Conservation (phyloP, 2,888 invertebrate species). For the Trachelus stipa region DNA sequence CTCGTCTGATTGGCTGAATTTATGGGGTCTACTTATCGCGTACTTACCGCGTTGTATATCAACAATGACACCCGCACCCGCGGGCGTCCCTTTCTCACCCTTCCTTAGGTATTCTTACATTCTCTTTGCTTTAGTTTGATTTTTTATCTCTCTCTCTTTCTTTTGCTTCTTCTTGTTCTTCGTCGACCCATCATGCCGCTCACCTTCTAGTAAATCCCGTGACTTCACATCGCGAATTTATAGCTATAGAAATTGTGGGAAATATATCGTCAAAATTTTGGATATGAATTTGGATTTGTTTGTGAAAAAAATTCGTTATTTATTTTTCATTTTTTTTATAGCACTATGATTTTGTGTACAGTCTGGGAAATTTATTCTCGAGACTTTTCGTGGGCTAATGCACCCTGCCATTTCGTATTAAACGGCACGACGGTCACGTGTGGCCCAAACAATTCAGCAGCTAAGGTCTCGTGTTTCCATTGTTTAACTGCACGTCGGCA, state of each 20-base stretch:
- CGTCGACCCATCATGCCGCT: conserved; percentile 24
- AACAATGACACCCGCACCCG: conserved; percentile 66
- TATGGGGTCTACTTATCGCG: conserved; percentile 66
- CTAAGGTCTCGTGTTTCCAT: conserved; percentile 29
- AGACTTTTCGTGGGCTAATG: conserved; percentile 5
- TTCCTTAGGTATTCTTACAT: not conserved
- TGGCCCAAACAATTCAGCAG: conserved; percentile 30
- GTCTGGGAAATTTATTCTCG: not conserved
- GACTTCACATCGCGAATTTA: conserved; percentile 36
- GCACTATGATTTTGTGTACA: not conserved
- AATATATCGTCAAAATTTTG: conserved; percentile 45
- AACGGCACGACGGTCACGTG: conserved; percentile 28
- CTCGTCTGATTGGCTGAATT: conserved; percentile 64
- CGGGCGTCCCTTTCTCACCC: conserved; percentile 50
- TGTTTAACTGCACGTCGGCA: conserved; percentile 23
- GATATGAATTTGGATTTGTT: conserved; percentile 8
- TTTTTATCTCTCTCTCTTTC: conserved; percentile 24
- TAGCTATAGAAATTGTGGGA: conserved; percentile 50
- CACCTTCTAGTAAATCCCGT: not conserved
- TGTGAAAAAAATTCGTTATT: not conserved
- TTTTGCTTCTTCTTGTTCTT: conserved; percentile 28
- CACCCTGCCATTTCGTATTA: conserved; percentile 29
- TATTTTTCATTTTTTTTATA: not conserved
- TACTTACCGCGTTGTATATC: conserved; percentile 66
- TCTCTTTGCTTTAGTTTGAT: conserved; percentile 26